Conservation (phyloP, 2,113 vertebrate species). For the Trichechus manatus region DNA sequence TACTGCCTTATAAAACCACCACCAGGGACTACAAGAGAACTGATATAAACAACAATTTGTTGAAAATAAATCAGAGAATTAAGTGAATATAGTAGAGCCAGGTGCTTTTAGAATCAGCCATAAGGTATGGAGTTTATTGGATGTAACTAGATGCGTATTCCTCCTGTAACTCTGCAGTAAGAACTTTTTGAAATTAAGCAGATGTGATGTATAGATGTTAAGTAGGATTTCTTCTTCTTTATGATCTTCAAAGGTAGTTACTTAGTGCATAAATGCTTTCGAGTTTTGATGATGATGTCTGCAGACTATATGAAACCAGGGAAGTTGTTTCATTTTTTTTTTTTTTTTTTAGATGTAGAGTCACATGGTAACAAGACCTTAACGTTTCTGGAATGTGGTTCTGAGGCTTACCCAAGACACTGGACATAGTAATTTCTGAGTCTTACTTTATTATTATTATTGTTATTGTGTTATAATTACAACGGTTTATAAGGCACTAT, state of each 20-base stretch:
- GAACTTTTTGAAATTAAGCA: background rate
- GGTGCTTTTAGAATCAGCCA: background rate
- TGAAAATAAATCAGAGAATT: slow-evolving; percentile 36
- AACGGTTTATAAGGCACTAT: too few relatives aligned
- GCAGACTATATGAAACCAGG: background rate
- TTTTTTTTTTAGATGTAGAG: background rate
- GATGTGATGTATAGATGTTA: background rate
- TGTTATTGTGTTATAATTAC: too few relatives aligned
- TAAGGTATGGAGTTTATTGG: background rate
- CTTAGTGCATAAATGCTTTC: background rate
- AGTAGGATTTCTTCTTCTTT: background rate
- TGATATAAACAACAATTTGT: background rate
- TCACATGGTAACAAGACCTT: background rate
- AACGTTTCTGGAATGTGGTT: background rate
- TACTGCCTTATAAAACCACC: background rate
- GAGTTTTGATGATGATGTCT: background rate
- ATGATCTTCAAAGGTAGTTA: background rate
- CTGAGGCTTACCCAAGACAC: background rate
- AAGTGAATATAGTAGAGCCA: background rate
- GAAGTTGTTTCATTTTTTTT: too few relatives aligned
- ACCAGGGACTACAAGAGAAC: background rate
- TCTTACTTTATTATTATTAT: background rate
- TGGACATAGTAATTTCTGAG: background rate
- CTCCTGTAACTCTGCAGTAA: background rate
- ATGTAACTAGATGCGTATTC: background rate